Conservation (phyloP, 1,140 invertebrate genomes). For the Laupala kohalensis region DNA sequence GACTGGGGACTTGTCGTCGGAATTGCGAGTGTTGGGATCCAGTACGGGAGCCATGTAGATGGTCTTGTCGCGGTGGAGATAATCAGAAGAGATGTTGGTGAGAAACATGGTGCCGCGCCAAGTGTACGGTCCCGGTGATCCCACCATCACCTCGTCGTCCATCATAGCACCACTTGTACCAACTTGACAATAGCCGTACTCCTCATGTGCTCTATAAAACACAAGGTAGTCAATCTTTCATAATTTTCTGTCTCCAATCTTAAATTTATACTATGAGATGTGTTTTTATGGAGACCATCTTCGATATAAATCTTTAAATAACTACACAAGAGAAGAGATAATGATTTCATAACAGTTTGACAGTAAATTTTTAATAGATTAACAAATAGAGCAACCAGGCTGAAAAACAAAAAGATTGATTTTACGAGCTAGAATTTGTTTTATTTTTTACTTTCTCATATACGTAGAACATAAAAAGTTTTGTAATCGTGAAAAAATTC, state of each 20-base stretch:
- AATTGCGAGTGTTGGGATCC: conserved; percentile 20
- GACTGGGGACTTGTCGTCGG: conserved; percentile 44
- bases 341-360: no score
- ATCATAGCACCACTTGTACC: conserved; percentile 73
- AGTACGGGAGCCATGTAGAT: conserved; percentile 60
- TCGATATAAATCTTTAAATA: neutral
- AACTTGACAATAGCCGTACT: conserved; percentile 84
- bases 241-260: neutral
- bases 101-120: conserved; percentile 81
- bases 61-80: conserved; percentile 58
- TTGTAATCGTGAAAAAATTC: no score
- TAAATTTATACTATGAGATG: neutral
- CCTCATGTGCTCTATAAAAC: conserved; percentile 57
- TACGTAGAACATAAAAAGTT: no score
- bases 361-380: no score
- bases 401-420: no score
- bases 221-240: neutral
- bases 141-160: conserved; percentile 68
- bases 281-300: neutral
- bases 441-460: no score
- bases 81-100: conserved; percentile 56
- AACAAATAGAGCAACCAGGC: no score
- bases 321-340: no score
- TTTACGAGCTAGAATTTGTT: no score
- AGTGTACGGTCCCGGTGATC: conserved; percentile 73